Base-by-base conservation (phyloP, 2,888 invertebrate species). In the Pristionchus entomophagus region DNA sequence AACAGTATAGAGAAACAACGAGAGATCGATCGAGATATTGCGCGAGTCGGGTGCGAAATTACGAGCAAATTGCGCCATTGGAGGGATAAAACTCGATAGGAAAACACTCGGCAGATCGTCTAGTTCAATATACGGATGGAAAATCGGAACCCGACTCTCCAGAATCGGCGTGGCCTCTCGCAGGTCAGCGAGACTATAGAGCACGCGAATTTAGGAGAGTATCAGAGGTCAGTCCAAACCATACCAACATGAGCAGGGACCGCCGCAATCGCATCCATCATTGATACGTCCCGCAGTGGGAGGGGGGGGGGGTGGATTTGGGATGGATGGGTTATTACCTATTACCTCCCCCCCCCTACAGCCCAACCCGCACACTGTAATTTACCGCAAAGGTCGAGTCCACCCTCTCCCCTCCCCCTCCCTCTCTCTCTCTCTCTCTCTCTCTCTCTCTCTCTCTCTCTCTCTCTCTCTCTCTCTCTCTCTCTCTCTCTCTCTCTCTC, bases 351-450 rank as follows among this genome's bases (percentile, higher is more conserved):
- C 73, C 38, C 38, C 38, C 73, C 73, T 14, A 26, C 73, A 35
- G 4, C 14, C 41, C n/a, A 26, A 41, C 73, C n/a, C 73, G n/a
- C 26, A 73, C 73, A 73, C 73, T 73, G 73, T 73, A 73, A 73
- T 73, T 73, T 73, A 73, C 73, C 73, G 73, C 80, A 80, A 80
- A 53, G 80, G 51, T 53, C 53, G 80, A 32, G 51, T 32, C 78
- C 22, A 41, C 73, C n/a, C 51, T 77, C 41, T 77, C 77, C 77
- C 19, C n/a, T 77, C n/a, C 35, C 77, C 17, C 62, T 62, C 62
- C 29, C 62, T 12, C 26, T 29, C 62, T n/a, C 62, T 62, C 26
- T 19, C 8, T 12, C 19, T 19, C 6, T 6, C n/a, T 6, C 29
- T 12, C 29, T 62, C n/a, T 26, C 62, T 26, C 29, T 6, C 62